Evolutionary conservation across 2,113 vertebrate genomes (phyloP).

Genomic region (Lophius piscatorius): DNA sequence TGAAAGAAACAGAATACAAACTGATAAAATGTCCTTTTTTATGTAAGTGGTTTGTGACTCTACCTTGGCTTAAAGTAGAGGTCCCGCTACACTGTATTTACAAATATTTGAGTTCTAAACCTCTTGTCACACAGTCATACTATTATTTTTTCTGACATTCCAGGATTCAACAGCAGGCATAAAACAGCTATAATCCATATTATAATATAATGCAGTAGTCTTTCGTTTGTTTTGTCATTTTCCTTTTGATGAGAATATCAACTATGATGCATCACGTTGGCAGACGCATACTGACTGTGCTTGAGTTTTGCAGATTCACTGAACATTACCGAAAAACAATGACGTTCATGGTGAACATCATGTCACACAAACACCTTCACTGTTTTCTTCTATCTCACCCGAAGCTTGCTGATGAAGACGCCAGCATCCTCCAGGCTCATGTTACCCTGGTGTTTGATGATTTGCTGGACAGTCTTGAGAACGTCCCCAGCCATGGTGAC

Average conservation of each 20-base stretch:
- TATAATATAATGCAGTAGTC: too few species aligned
- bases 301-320: not conserved
- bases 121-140: not conserved
- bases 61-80: too few species aligned
- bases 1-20: not conserved
- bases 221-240: conserved; percentile 5
- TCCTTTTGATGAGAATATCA: not conserved
- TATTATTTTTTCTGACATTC: too few species aligned
- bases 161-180: too few species aligned
- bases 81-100: not conserved
- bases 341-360: not conserved
- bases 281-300: not conserved
- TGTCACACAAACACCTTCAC: not conserved
- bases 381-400: conserved; percentile 78
- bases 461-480: conserved; percentile 92
- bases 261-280: too few species aligned
- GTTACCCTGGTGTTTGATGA: conserved; percentile 88
- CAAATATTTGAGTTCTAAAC: not conserved
- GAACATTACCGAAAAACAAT: too few species aligned
- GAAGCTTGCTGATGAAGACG: conserved; percentile 92
- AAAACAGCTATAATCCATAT: too few species aligned
- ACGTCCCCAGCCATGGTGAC: conserved; percentile 98
- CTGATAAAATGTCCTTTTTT: not conserved
- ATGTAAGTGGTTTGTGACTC: too few species aligned
- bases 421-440: conserved; percentile 90